Evolutionary conservation across 2,888 invertebrate genomes (phyloP), one percentile per base, ranked within the genome.

Genomic region (Epirrhoe tristata): DNA sequence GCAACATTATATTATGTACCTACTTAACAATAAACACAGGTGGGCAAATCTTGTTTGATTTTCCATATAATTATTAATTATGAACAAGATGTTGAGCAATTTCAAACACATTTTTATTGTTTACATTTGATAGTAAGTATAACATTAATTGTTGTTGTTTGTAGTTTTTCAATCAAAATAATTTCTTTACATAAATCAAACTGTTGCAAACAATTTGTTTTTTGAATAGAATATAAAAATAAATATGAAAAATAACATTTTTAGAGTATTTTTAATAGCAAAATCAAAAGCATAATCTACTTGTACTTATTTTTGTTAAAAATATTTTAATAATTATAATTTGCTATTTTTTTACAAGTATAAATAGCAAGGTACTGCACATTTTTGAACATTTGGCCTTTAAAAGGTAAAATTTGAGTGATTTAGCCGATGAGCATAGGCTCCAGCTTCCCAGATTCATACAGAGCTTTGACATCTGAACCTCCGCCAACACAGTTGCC

Each of bases 401-500:
- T 46, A 36, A 6, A 34, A 32, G 36, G 7, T 57, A 32, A 31
- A 12, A 43, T 60, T 24, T 8, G n/a, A 2, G 31, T 10, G 43
- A 52, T 74, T 77, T 75, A 93, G 67, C 93, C 93, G 71, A 92
- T 90, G 48, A 95, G 91, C 82, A 94, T 87, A 51, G 94, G 91
- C 74, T 94, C 92, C 32, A 98, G 90, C 82, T 96, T 94, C 58
- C 98, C 98, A 59, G 91, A 93, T 55, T 96, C 95, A 72, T 95
- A 94, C 75, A 98, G 86, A 46, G 95, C 94, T 81, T 96, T 96
- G 0, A 98, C 97, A 81, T 99, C 99, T 3, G 96, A 96, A 2
- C 99, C 98, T 46, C 99, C 99, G 5, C 99, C 99, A 64, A 99
- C 94, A 84, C 96, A 99, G 82, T 96, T 95, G 1, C 98, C 98